These are phyloP conservation scores for Cataglyphis rosenhaueri DNA, from an alignment of 2,888 invertebrate genomes.

Conservation along the genomic window DNA sequence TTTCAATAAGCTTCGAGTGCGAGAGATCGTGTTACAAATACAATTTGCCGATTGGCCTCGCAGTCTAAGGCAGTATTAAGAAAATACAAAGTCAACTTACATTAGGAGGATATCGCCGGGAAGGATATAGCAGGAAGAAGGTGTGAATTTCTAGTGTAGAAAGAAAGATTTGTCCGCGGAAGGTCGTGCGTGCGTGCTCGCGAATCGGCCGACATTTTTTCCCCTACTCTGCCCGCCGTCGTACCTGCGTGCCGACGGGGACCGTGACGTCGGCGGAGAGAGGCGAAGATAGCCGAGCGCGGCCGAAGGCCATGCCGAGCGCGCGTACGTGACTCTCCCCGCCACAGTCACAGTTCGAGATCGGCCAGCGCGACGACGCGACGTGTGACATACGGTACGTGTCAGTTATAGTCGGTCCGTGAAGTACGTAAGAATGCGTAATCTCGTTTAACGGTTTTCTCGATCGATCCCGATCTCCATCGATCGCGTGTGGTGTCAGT, in stretches of 20 bases:
- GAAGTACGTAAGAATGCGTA: conserved; percentile 60
- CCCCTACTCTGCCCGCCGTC: conserved; percentile 11
- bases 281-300: conserved; percentile 72
- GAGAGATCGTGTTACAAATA: neutral
- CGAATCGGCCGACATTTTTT: conserved; percentile 60
- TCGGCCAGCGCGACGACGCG: conserved; percentile 83
- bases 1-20: neutral
- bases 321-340: conserved; percentile 77
- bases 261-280: conserved; percentile 68
- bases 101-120: neutral
- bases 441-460: conserved; percentile 55
- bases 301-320: conserved; percentile 77
- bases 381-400: conserved; percentile 64
- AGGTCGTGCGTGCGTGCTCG: conserved; percentile 50
- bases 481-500: conserved; percentile 68
- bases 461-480: conserved; percentile 44
- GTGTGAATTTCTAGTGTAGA: neutral
- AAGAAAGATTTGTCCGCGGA: conserved; percentile 58
- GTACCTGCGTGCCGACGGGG: conserved; percentile 63
- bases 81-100: neutral
- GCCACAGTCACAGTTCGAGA: conserved; percentile 84
- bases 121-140: neutral
- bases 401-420: conserved; percentile 51
- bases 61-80: too few species aligned
- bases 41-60: too few species aligned